Percentiles rank a stretch among this genome's conserved stretches.
Evolutionary conservation across 2,888 invertebrate genomes (phyloP).

Genomic region (Bimastos eiseni): DNA sequence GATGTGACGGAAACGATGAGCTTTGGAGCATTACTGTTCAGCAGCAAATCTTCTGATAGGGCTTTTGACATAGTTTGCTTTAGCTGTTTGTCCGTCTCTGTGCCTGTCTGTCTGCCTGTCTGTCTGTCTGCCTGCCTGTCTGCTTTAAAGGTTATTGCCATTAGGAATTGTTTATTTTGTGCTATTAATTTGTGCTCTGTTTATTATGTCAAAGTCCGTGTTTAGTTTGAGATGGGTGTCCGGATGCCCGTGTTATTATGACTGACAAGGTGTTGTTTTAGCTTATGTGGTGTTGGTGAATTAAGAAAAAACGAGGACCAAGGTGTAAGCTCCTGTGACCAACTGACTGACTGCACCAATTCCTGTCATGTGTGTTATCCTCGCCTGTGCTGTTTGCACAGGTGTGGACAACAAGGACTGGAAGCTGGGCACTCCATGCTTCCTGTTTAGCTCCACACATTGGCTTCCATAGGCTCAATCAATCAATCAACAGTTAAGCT

Average conservation of each 20-base stretch:
- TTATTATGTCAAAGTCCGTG: neutral
- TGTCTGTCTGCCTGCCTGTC: conserved; percentile 22
- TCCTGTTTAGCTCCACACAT: neutral
- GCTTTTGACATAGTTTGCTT: neutral
- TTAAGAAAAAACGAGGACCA: neutral
- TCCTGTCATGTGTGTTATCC: neutral
- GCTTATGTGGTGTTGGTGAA: neutral
- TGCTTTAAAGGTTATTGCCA: neutral
- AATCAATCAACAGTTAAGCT: no score
- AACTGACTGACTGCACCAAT: neutral
- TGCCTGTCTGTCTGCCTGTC: conserved; percentile 20
- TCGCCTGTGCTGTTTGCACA: neutral
- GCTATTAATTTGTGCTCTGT: neutral
- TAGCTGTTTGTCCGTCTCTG: conserved; percentile 5
- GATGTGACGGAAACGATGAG: conserved; percentile 14
- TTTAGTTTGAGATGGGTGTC: neutral
- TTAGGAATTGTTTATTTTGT: conserved; percentile 6
- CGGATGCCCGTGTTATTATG: neutral
- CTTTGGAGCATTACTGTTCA: neutral
- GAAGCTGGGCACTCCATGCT: neutral
- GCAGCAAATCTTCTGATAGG: neutral
- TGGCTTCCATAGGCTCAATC: neutral
- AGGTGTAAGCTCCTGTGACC: neutral
- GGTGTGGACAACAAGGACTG: neutral
- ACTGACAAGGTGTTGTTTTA: conserved; percentile 4